A percentile compares a stretch with the other conserved stretches of the same genome.
Evolutionary conservation across 2,888 invertebrate species (phyloP).

Genomic region (Drosophila nigricruria): DNA sequence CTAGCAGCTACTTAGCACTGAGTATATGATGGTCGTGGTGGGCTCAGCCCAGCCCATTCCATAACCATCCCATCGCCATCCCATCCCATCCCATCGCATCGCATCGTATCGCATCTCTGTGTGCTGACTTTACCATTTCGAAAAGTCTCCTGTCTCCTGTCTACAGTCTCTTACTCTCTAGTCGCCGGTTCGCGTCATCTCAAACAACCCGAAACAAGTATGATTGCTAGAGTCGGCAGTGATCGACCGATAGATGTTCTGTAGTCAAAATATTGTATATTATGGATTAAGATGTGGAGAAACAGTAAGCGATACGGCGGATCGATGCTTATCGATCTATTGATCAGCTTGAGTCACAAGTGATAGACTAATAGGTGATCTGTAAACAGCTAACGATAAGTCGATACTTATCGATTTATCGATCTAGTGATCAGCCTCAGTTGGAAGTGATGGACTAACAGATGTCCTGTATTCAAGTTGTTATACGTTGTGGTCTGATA

Average conservation of each 20-base stretch:
- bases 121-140: constrained; percentile 4
- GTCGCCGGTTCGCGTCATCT: constrained; percentile 39
- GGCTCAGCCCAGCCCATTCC: constrained; percentile 6
- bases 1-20: constrained; percentile 29
- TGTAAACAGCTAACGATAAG: not conserved
- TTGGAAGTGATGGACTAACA: not conserved
- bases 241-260: not conserved
- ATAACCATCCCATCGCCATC: not conserved
- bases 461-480: not conserved
- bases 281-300: too few species aligned
- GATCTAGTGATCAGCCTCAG: not conserved
- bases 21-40: not conserved
- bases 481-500: not conserved
- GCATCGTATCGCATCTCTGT: constrained; percentile 4
- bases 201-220: constrained; percentile 35
- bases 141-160: constrained; percentile 26
- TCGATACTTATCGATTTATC: not conserved
- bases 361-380: too few species aligned
- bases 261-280: too few species aligned
- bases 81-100: not conserved
- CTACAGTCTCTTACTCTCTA: constrained; percentile 22
- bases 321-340: not conserved
- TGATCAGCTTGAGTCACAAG: too few species aligned
- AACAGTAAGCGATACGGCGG: too few species aligned
- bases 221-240: not conserved